Percentiles rank a stretch among this genome's conserved stretches.
These are phyloP conservation scores for Drosophila watanabei DNA, from an alignment of 1,140 invertebrate species.

Conservation along the genomic window DNA sequence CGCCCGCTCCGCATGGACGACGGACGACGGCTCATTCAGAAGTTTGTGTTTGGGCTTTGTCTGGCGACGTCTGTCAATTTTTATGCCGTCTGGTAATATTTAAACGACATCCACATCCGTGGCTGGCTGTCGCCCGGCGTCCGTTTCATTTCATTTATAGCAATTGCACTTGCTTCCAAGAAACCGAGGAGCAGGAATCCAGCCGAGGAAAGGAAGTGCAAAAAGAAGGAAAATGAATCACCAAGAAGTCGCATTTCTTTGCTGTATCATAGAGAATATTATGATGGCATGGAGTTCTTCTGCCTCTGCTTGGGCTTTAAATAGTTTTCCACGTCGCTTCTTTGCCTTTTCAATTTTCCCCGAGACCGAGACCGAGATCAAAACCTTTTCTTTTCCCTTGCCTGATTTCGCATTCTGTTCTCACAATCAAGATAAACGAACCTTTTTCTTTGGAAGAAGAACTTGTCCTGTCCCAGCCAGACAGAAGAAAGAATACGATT, in stretches of 20 bases:
- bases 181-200: conserved; percentile 41
- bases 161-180: conserved; percentile 80
- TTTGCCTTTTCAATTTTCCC: conserved; percentile 39
- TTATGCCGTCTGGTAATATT: conserved; percentile 79
- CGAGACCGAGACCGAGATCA: neutral
- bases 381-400: conserved; percentile 14
- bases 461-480: conserved; percentile 19
- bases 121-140: conserved; percentile 42
- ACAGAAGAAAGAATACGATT: conserved; percentile 13
- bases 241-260: conserved; percentile 32
- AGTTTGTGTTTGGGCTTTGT: conserved; percentile 66
- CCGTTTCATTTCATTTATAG: conserved; percentile 54
- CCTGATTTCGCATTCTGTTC: conserved; percentile 48
- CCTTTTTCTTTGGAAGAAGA: conserved; percentile 41
- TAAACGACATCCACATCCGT: conserved; percentile 81
- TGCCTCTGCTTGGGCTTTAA: conserved; percentile 34
- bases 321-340: conserved; percentile 34
- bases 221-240: conserved; percentile 48
- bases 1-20: conserved; percentile 19
- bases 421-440: conserved; percentile 42
- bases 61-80: conserved; percentile 78
- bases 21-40: conserved; percentile 49
- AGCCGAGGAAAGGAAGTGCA: conserved; percentile 21
- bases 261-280: conserved; percentile 33
- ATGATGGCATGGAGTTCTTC: conserved; percentile 7